Evolutionary conservation across 2,797 vertebrate species (phyloP), one percentile per base, ranked within the genome.

Genomic region (Calcarius lapponicus): DNA sequence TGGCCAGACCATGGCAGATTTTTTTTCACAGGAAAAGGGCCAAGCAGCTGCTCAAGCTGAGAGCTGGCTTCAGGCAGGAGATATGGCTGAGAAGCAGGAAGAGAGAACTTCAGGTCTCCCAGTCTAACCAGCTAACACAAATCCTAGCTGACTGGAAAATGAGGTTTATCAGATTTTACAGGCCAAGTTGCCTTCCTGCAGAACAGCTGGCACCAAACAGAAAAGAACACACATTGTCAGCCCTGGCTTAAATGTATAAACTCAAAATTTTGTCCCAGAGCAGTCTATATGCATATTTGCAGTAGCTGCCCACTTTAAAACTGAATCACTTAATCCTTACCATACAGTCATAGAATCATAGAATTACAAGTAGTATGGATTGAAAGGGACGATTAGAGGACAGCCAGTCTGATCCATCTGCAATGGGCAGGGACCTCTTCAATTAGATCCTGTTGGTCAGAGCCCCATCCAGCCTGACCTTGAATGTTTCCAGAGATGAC

Each of bases 381-480:
- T 60, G 24, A 45, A 79, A 25, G 7, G 10, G 5, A 32, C 2
- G 34, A 29, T 40, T 17, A 36, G 32, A 66, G 47, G 26, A 47
- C 22, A 42, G 32, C 11, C 54, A 20, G 10, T 42, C 26, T 0
- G 1, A 73, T 62, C 5, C 5, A 0, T 1, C 6, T 3, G 1
- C 17, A 54, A 2, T 1, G 4, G 45, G 3, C 1, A 43, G 32
- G 19, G 40, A 13, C 19, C 9, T 66, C 54, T 56, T 73, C 67
- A 56, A 38, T 24, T 21, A 25, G 26, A 61, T 17, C 21, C 3
- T 7, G 20, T 14, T 53, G 4, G 20, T 43, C 40, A 56, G 28
- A 73, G 15, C 8, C 40, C 24, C 0, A 0, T n/a, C 7, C 13
- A 79, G 11, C 11, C 34, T 25, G 40, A 29, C 28, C 17, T 48